Evolutionary conservation across 1,140 invertebrate species (phyloP).

Genomic region (Pseudachorutes palmiensis): DNA sequence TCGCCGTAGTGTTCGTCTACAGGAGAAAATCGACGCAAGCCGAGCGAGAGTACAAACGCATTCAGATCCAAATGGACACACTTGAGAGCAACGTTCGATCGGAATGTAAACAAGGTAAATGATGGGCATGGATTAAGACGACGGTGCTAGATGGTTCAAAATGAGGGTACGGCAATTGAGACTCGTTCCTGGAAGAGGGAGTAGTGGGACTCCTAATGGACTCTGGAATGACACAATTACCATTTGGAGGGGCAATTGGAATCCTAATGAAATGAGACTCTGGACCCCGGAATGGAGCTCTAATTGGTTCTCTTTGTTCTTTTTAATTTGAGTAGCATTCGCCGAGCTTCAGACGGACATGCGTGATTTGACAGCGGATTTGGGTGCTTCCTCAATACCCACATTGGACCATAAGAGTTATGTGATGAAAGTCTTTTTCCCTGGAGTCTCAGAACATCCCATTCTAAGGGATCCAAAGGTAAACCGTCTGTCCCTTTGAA

Average conservation of each 20-base stretch:
- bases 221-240: neutral
- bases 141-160: too few relatives aligned
- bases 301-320: constrained; percentile 6
- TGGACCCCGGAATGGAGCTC: neutral
- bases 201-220: neutral
- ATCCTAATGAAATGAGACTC: constrained; percentile 5
- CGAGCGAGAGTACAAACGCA: constrained; percentile 89
- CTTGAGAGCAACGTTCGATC: constrained; percentile 93
- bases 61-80: constrained; percentile 99
- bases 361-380: constrained; percentile 91
- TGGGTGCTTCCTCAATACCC: constrained; percentile 91
- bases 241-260: neutral
- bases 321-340: constrained; percentile 61
- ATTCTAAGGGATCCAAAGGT: constrained; percentile 76
- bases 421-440: constrained; percentile 98
- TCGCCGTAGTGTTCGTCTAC: constrained; percentile 78
- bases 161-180: too few relatives aligned
- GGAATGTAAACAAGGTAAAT: constrained; percentile 84
- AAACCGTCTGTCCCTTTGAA: constrained; percentile 35
- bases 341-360: constrained; percentile 98
- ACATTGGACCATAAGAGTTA: constrained; percentile 92
- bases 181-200: neutral
- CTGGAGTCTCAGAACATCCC: constrained; percentile 83
- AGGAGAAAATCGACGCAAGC: constrained; percentile 87
- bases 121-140: neutral